Conservation (phyloP, 2,888 invertebrate species). For the Scaptomyza parva region DNA sequence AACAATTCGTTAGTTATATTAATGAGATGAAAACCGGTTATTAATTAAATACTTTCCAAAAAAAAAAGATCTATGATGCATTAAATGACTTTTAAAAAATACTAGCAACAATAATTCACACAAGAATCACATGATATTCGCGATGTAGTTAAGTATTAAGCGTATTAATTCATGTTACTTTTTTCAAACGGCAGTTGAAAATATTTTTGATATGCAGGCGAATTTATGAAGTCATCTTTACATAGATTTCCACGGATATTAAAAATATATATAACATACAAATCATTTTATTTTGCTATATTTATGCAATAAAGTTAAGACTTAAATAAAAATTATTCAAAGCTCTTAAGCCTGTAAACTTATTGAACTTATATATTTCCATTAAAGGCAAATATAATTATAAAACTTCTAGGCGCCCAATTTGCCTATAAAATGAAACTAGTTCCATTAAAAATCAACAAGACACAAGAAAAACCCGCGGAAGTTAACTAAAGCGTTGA, state of each 20-base stretch:
- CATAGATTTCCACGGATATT: too few relatives aligned
- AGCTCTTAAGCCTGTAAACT: neutral
- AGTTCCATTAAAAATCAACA: conserved; percentile 26
- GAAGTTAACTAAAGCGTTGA: conserved; percentile 56
- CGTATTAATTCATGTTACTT: conserved; percentile 1
- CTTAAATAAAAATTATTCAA: neutral
- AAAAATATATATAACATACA: too few relatives aligned
- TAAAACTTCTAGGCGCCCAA: conserved; percentile 5
- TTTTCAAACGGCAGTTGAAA: too few relatives aligned
- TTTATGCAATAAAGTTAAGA: neutral
- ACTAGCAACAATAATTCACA: conserved; percentile 9
- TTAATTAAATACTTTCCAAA: neutral
- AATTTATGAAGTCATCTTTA: too few relatives aligned
- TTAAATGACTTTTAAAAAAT: conserved; percentile 2
- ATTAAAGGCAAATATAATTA: conserved; percentile 7
- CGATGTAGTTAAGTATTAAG: neutral
- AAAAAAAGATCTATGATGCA: conserved; percentile 3
- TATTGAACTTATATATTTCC: conserved; percentile 3
- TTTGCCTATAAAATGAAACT: conserved; percentile 28
- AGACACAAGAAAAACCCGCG: conserved; percentile 55
- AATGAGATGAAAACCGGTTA: conserved; percentile 37
- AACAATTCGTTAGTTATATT: conserved; percentile 20
- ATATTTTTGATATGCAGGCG: too few relatives aligned
- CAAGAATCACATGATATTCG: conserved; percentile 27
- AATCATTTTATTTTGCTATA: too few relatives aligned